A percentile compares a stretch with the other conserved stretches of the same genome.
These are phyloP conservation scores for Tanypteryx hageni DNA, from an alignment of 2,888 invertebrate genomes.

Conservation along the genomic window DNA sequence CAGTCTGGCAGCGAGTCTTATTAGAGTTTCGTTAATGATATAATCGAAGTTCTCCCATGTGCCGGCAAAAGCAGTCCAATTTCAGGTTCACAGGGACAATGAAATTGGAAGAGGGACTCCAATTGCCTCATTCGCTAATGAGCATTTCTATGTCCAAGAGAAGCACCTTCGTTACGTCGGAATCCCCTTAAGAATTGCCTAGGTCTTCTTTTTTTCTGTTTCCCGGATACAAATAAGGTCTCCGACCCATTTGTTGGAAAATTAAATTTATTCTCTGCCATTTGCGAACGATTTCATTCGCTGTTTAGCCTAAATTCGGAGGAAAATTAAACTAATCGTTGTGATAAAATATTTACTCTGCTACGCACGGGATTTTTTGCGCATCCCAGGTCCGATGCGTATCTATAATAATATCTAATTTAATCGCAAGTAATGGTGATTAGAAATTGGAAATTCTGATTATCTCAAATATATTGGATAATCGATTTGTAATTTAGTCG, in stretches of 20 bases:
- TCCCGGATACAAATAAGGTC: not conserved
- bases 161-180: not conserved
- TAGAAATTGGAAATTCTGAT: too few species aligned
- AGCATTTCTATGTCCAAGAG: constrained; percentile 13
- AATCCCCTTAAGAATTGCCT: not conserved
- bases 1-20: not conserved
- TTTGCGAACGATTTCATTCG: not conserved
- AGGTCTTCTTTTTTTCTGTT: not conserved
- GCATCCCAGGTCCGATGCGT: too few species aligned
- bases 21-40: not conserved
- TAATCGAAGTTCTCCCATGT: not conserved
- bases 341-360: too few species aligned
- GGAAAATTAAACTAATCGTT: too few species aligned
- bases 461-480: too few species aligned
- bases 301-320: too few species aligned
- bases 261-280: not conserved
- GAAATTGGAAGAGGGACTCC: not conserved
- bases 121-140: constrained; percentile 13
- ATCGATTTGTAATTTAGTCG: too few species aligned
- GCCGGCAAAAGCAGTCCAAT: not conserved
- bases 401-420: too few species aligned
- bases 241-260: not conserved
- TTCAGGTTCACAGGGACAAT: not conserved
- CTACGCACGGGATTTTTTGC: too few species aligned
- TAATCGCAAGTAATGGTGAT: too few species aligned